phyloP scores from a whole-genome alignment of 2,113 vertebrate species.

The Prochilodus magdalenae region DNA sequence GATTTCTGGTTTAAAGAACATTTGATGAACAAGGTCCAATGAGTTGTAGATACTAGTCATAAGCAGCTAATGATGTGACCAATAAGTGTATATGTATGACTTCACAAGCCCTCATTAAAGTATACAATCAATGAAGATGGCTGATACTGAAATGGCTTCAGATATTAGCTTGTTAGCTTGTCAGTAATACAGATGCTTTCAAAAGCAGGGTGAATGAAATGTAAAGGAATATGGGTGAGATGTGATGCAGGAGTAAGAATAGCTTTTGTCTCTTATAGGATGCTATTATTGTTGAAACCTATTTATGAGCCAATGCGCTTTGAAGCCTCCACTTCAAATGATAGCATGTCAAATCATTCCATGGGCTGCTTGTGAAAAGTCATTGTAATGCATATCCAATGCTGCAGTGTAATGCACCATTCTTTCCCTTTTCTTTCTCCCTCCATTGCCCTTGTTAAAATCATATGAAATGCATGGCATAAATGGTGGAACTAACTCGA shows the following conservation, averaged over 20 bases:
- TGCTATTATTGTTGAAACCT: not conserved
- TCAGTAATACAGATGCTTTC: not conserved
- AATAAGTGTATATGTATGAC: too few species aligned
- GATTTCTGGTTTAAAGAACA: too few species aligned
- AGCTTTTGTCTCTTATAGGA: not conserved
- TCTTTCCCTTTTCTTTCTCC: conserved; percentile 19
- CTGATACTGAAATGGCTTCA: not conserved
- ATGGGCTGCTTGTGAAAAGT: conserved; percentile 9
- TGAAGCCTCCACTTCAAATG: not conserved
- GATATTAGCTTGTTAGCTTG: not conserved
- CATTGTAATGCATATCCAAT: not conserved
- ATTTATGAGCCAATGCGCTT: not conserved
- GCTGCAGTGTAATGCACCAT: conserved; percentile 10
- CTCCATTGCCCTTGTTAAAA: conserved; percentile 51
- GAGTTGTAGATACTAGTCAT: too few species aligned
- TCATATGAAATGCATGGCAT: conserved; percentile 70
- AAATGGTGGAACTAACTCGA: conserved; percentile 72
- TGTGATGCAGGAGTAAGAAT: not conserved
- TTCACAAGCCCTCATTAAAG: too few species aligned
- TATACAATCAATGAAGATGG: too few species aligned
- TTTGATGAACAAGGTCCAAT: too few species aligned
- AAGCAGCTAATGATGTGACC: too few species aligned
- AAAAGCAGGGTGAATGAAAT: not conserved
- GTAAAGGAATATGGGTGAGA: not conserved
- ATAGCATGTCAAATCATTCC: conserved; percentile 18